Evolutionary conservation across 2,113 vertebrate species (phyloP), one percentile per base, ranked within the genome.

Genomic region (Malurus alboscapulatus): DNA sequence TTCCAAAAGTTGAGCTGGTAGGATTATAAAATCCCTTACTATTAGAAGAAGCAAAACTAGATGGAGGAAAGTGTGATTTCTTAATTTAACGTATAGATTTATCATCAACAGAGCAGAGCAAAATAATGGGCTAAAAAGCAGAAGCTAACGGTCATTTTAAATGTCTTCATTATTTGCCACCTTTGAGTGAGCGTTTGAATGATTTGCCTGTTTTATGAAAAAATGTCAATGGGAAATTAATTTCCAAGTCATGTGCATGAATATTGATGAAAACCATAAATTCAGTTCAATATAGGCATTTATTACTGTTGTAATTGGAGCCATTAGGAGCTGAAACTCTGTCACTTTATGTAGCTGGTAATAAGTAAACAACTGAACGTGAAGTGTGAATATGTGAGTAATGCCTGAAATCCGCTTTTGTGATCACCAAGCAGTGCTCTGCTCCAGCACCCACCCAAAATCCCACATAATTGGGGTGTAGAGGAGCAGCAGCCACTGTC

Each of bases 181-280:
- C 92, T 94, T 82, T 66, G 71, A 92, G 84, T 29, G 61, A 87
- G 25, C 6, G 3, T 87, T 47, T 4, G 1, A 95, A 69, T 30
- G 30, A 87, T 82, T 92, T 76, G 87, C 36, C 47, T 72, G 27
- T 75, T 69, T 94, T 91, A 57, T 67, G 58, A 53, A 89, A 94
- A 87, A 84, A 54, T 6, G 54, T 81, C 81, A 73, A 73, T 84
- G 86, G 40, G n/a, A 95, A 95, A 92, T 94, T 88, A 95, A 91
- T 92, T 92, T 92, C 84, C 72, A 76, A 95, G 54, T 82, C 78
- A 57, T 63, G 87, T 82, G 50, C 32, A 45, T 87, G 83, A 94
- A 84, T 96, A 93, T 84, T 86, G 90, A 92, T 94, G 80, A 48
- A 88, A 94, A 88, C 4, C 9, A 2, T 81, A 51, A 81, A 65